phyloP scores from a whole-genome alignment of 1,140 invertebrate genomes.

The Drosophila funebris region DNA sequence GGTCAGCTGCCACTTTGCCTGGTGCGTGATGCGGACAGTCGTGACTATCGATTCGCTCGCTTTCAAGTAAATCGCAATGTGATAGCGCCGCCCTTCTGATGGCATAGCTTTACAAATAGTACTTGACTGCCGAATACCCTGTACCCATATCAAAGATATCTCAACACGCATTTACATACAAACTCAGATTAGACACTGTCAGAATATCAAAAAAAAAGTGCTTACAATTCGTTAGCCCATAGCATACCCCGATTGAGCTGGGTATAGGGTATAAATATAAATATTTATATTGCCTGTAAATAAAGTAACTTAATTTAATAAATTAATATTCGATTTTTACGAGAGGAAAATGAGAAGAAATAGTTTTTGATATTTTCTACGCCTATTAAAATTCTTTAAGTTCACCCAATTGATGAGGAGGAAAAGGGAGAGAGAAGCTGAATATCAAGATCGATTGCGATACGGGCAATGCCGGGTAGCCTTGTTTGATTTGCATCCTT shows the following conservation, averaged over 20 bases:
- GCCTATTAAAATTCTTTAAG: no score
- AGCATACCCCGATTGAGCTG: background rate
- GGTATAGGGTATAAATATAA: background rate
- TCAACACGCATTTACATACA: no score
- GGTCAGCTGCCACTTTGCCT: constrained; percentile 79
- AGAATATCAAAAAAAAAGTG: background rate
- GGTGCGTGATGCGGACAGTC: constrained; percentile 84
- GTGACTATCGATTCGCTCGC: constrained; percentile 84
- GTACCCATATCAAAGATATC: background rate
- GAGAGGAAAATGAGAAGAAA: no score
- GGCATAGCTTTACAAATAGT: background rate
- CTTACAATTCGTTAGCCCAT: background rate
- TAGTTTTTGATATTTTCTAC: no score
- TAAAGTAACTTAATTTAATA: background rate
- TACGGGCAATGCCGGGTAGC: background rate
- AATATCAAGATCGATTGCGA: no score
- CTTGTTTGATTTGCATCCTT: background rate
- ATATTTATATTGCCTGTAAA: background rate
- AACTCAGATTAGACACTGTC: background rate
- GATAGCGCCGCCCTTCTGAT: background rate
- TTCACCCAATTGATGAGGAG: no score
- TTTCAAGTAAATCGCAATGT: constrained; percentile 81
- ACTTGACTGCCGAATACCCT: background rate
- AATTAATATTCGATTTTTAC: no score
- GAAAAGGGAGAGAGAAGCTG: no score